These are phyloP conservation scores for Amblyjoppa fuscipennis DNA, from an alignment of 2,888 invertebrate genomes.

Conservation along the genomic window DNA sequence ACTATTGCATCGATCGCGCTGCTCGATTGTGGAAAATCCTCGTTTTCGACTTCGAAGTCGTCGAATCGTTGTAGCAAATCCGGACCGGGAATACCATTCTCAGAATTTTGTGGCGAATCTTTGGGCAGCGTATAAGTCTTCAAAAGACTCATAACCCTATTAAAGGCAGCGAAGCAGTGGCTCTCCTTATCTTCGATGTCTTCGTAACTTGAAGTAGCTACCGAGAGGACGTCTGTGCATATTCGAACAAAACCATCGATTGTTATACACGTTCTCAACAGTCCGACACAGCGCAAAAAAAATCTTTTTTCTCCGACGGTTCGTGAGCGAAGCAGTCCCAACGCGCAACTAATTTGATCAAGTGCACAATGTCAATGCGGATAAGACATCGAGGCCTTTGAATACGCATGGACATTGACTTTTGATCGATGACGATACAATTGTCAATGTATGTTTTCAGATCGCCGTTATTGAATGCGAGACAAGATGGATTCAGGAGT, in stretches of 20 bases:
- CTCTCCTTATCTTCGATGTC: conserved; percentile 42
- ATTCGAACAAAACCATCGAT: conserved; percentile 50
- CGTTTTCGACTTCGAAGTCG: too few relatives aligned
- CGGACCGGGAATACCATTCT: too few relatives aligned
- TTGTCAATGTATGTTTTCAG: conserved; percentile 63
- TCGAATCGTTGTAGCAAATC: too few relatives aligned
- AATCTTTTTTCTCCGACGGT: conserved; percentile 62
- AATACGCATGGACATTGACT: not conserved
- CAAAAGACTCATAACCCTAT: conserved; percentile 38
- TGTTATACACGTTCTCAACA: conserved; percentile 38
- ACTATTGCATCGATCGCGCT: too few relatives aligned
- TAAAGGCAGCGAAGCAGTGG: conserved; percentile 60
- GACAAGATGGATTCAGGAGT: conserved; percentile 66
- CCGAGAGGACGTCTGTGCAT: conserved; percentile 43
- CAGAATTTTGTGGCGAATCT: too few relatives aligned
- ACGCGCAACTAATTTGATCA: conserved; percentile 68
- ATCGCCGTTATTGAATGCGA: conserved; percentile 69
- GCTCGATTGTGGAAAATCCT: too few relatives aligned
- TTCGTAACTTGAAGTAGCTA: conserved; percentile 50
- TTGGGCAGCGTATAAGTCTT: conserved; percentile 21
- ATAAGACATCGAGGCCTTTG: conserved; percentile 49
- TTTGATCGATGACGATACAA: conserved; percentile 51
- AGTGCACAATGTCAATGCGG: conserved; percentile 73
- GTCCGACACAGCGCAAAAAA: conserved; percentile 67
- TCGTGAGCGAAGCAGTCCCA: conserved; percentile 64